Evolutionary conservation across 1,140 invertebrate genomes (phyloP).

Genomic region (Tetramorium parvispinum): DNA sequence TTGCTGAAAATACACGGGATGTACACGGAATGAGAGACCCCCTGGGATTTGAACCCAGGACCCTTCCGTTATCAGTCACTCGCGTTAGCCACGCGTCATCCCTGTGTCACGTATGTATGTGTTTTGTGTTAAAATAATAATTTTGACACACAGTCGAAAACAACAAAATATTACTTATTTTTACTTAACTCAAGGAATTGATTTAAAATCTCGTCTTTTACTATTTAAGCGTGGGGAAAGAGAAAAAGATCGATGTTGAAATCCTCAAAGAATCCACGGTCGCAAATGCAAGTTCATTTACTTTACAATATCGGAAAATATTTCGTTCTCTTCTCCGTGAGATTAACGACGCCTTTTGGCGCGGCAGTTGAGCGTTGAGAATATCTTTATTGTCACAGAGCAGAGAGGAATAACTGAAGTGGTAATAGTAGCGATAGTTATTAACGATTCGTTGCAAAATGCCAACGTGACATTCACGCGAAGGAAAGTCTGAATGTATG

Average conservation of each 20-base stretch:
- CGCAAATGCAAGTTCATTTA: neutral
- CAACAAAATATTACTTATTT: no score
- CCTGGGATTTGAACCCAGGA: no score
- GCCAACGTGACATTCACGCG: constrained; percentile 57
- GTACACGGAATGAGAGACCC: no score
- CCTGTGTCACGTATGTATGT: no score
- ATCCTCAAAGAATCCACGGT: neutral
- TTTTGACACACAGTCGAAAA: no score
- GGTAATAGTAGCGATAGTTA: constrained; percentile 36
- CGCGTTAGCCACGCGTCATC: no score
- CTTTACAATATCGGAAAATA: neutral
- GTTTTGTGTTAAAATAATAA: no score
- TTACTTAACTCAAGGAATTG: no score
- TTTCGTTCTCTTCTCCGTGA: neutral
- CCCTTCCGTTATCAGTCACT: no score
- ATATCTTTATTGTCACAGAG: constrained; percentile 7
- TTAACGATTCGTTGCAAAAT: constrained; percentile 55
- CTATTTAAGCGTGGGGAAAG: neutral
- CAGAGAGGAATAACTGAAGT: neutral
- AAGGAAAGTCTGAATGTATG: constrained; percentile 39
- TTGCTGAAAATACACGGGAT: no score
- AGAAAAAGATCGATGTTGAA: neutral
- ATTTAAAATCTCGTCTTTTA: no score
- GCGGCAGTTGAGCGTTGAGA: neutral
- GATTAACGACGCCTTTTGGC: neutral